Percentiles rank a stretch among this genome's conserved stretches.
These are phyloP conservation scores for Lasiommata megera DNA, from an alignment of 2,888 invertebrate species.

Conservation along the genomic window DNA sequence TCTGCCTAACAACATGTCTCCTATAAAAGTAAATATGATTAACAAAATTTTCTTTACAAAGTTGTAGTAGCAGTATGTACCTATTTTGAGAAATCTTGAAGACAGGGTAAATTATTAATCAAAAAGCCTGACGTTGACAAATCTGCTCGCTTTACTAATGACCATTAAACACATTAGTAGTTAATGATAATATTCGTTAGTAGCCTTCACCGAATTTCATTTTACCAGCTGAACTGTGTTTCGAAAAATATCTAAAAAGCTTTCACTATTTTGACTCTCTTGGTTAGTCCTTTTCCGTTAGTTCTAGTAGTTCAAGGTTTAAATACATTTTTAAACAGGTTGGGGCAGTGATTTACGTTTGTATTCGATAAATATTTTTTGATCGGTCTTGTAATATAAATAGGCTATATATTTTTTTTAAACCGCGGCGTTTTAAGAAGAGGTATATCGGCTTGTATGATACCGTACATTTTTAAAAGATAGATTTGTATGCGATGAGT, in stretches of 20 bases:
- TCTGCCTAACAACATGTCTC: too few species aligned
- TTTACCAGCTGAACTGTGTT: neutral
- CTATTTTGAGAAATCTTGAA: conserved; percentile 8
- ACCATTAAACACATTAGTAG: conserved; percentile 19
- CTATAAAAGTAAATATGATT: too few species aligned
- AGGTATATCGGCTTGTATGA: too few species aligned
- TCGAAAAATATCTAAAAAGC: neutral
- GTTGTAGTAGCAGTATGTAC: neutral
- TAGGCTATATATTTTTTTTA: too few species aligned
- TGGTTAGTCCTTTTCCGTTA: neutral
- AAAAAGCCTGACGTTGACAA: conserved; percentile 17
- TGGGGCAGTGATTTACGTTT: too few species aligned
- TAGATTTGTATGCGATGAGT: too few species aligned
- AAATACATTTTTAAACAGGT: too few species aligned
- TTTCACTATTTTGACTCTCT: neutral
- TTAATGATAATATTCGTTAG: conserved; percentile 17
- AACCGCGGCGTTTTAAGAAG: too few species aligned
- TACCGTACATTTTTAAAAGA: too few species aligned
- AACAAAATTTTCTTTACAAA: neutral
- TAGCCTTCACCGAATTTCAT: conserved; percentile 11
- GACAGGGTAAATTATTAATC: conserved; percentile 18
- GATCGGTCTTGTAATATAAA: too few species aligned
- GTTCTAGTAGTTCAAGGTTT: too few species aligned
- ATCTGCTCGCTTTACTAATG: conserved; percentile 19
- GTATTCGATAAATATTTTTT: too few species aligned